Evolutionary conservation across 2,797 vertebrate species (phyloP), one percentile per base, ranked within the genome.

Genomic region (Manis pentadactyla): DNA sequence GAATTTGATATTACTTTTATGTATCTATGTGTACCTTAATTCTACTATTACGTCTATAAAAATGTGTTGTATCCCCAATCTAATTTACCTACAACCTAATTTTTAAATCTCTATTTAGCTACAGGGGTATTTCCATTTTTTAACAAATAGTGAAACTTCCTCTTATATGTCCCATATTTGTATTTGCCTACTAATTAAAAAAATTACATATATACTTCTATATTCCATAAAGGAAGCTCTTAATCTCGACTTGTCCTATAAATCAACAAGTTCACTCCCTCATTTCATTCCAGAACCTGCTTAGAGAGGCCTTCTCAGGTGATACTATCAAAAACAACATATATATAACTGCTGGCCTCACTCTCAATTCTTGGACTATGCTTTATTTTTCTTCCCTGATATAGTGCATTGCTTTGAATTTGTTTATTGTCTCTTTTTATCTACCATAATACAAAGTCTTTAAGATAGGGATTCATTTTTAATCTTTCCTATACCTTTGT

Each of bases 111-210:
- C 21, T 73, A 2, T 68, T 94, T 83, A 87, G 17, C 42, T 46
- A n/a, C 68, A 64, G 77, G 9, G 3, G 4, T 51, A 73, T 93
- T 39, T 77, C 13, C 1, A 37, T 90, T 91, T 89, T 49, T 95
- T 66, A 64, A 37, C 11, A 97, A 92, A 88, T 59, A n/a, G 21
- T 31, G 5, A 92, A 90, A 46, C 64, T 57, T 93, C 10, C 15
- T 83, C 21, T 88, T 86, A 55, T 2, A 8, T 87, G 17, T 68
- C 79, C 1, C 10, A 85, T 79, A 69, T 71, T 92, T 88, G 3
- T 73, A 83, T 93, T 90, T 98, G n/a, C 42, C 92, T 61, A 6
- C 18, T 88, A 82, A 75, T 84, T 87, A 71, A n/a, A 95, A 93
- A 95, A 61, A 75, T 83, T 68, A n/a, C 15, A 39, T 37, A 17